A percentile compares a stretch with the other conserved stretches of the same genome.
Conservation (phyloP, 2,797 vertebrate species). For the Scleropages formosus region DNA sequence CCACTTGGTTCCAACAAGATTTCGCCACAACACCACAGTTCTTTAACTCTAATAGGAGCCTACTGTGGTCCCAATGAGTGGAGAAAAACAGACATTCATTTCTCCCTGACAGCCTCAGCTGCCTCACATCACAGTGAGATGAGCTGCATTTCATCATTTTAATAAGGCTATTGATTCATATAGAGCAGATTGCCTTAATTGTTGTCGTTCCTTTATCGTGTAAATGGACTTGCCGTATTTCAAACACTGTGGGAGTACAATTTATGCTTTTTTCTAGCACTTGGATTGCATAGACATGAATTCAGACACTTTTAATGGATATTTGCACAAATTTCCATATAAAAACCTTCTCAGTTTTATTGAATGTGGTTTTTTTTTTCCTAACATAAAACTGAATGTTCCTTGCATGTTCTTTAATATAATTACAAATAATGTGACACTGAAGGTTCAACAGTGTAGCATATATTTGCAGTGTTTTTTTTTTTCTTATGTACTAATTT, state of each 20-base stretch:
- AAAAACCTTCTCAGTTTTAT: constrained; percentile 30
- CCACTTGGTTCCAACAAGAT: too few relatives aligned
- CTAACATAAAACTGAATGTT: constrained; percentile 23
- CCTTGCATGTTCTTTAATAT: constrained; percentile 21
- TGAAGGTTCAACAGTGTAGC: background rate
- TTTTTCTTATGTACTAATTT: background rate
- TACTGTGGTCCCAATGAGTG: constrained; percentile 42
- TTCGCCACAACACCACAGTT: too few relatives aligned
- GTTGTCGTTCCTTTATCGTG: constrained; percentile 36
- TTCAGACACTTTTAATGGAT: constrained; percentile 39
- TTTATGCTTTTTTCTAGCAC: constrained; percentile 14
- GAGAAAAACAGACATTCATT: background rate
- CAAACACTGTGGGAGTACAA: constrained; percentile 16
- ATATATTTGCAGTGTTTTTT: background rate
- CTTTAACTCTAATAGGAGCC: too few relatives aligned
- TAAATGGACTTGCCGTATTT: constrained; percentile 29
- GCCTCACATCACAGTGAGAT: constrained; percentile 10
- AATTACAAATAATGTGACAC: constrained; percentile 24
- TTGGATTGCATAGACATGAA: constrained; percentile 31
- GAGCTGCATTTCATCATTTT: constrained; percentile 38
- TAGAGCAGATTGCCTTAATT: constrained; percentile 33
- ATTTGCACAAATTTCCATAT: constrained; percentile 48
- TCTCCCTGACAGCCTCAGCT: too few relatives aligned
- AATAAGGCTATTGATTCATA: constrained; percentile 42
- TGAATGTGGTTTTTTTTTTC: constrained; percentile 16